These are phyloP conservation scores for Pipistrellus pygmaeus DNA, from an alignment of 2,797 vertebrate species.

Conservation along the genomic window DNA sequence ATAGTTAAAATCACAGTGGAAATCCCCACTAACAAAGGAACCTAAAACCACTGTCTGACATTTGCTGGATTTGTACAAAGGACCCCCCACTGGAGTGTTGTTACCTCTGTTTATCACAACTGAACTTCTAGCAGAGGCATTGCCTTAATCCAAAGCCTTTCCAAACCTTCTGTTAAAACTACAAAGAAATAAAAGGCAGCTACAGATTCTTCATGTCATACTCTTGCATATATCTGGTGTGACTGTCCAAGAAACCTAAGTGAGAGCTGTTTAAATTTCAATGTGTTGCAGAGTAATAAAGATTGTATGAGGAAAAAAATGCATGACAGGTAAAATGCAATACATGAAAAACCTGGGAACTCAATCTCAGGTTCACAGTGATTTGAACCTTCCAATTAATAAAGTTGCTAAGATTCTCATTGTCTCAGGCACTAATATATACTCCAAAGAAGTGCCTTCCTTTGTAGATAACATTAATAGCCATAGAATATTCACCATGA, in stretches of 20 bases:
- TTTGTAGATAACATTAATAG: not conserved
- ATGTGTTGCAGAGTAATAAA: not conserved
- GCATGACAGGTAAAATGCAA: not conserved
- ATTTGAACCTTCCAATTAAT: constrained; percentile 12
- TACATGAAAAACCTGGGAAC: not conserved
- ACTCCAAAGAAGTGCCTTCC: not conserved
- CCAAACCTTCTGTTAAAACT: not conserved
- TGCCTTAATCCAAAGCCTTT: constrained; percentile 12
- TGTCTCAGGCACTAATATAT: not conserved
- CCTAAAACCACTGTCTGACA: not conserved
- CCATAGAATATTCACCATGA: not conserved
- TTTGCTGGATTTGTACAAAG: not conserved
- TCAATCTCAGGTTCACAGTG: not conserved
- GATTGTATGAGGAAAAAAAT: not conserved
- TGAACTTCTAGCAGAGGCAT: not conserved
- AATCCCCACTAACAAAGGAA: not conserved
- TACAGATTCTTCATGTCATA: not conserved
- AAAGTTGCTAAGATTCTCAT: not conserved
- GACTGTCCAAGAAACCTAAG: not conserved
- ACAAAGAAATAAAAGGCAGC: not conserved
- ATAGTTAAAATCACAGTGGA: constrained; percentile 48
- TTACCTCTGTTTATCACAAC: constrained; percentile 22
- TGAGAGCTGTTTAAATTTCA: constrained; percentile 36
- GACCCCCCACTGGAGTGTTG: not conserved
- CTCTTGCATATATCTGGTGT: not conserved